Evolutionary conservation across 2,113 vertebrate species (phyloP).

Genomic region (Ciconia stormi): DNA sequence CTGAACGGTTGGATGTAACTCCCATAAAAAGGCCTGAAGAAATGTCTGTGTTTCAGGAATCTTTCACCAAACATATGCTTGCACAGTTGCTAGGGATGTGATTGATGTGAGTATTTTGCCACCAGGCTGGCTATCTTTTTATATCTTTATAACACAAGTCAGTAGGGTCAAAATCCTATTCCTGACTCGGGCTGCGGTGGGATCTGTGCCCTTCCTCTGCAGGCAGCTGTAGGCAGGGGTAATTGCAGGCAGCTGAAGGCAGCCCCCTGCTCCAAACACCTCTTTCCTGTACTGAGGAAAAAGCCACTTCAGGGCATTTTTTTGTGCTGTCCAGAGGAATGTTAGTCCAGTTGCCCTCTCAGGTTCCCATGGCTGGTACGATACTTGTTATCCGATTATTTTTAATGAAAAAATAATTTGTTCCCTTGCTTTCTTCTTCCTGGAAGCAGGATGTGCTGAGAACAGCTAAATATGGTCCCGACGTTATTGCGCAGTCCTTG

Average conservation of each 20-base stretch:
- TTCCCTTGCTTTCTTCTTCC: neutral
- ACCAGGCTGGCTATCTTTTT: neutral
- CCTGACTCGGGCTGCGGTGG: no score
- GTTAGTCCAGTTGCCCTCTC: neutral
- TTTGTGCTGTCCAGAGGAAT: neutral
- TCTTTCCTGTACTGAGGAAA: neutral
- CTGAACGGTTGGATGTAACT: neutral
- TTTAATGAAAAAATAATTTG: neutral
- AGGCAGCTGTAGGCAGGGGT: neutral
- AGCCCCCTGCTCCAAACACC: neutral
- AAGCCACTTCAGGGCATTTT: neutral
- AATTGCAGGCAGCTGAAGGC: neutral
- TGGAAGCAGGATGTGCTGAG: neutral
- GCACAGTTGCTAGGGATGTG: neutral
- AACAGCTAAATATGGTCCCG: neutral
- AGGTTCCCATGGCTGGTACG: fast-evolving
- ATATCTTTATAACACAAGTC: neutral
- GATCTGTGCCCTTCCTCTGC: neutral
- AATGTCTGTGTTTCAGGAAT: neutral
- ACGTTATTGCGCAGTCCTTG: neutral
- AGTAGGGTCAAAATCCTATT: neutral
- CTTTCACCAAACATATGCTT: neutral
- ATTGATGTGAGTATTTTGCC: neutral
- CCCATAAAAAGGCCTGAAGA: neutral
- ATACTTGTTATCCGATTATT: slow-evolving; percentile 1